Evolutionary conservation across 1,140 invertebrate species (phyloP).

Genomic region (Agrypnia vestita): DNA sequence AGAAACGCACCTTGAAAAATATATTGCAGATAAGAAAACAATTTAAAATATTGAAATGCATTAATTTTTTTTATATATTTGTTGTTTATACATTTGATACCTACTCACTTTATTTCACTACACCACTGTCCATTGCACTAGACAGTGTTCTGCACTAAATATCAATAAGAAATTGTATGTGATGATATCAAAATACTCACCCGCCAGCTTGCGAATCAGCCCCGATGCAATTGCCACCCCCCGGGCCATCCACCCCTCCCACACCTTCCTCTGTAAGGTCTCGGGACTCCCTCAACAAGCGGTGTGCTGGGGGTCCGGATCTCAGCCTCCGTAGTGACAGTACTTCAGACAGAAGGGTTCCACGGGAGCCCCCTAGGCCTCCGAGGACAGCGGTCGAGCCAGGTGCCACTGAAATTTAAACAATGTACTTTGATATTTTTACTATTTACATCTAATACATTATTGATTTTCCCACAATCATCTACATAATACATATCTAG

Average conservation of each 20-base stretch:
- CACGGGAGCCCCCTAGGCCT: constrained; percentile 50
- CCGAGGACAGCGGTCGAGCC: constrained; percentile 47
- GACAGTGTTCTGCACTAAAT: no score
- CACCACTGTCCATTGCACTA: no score
- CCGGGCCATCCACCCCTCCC: neutral
- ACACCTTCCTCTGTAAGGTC: constrained; percentile 51
- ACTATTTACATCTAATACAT: no score
- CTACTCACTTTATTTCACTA: no score
- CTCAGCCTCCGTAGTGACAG: constrained; percentile 77
- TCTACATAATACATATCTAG: no score
- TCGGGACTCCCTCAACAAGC: constrained; percentile 54
- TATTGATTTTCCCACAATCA: no score
- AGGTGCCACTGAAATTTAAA: constrained; percentile 51
- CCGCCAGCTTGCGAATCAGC: constrained; percentile 47
- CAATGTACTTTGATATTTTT: neutral
- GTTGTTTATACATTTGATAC: no score
- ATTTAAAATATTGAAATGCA: no score
- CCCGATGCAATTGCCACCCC: constrained; percentile 36
- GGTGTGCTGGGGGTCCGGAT: constrained; percentile 59
- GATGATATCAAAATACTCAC: constrained; percentile 6
- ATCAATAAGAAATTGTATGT: no score
- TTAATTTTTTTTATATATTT: no score
- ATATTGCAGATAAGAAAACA: no score
- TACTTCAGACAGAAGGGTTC: constrained; percentile 80
- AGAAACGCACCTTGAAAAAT: no score